These are phyloP conservation scores for Drosophila watanabei DNA, from an alignment of 1,140 invertebrate species.

Conservation along the genomic window DNA sequence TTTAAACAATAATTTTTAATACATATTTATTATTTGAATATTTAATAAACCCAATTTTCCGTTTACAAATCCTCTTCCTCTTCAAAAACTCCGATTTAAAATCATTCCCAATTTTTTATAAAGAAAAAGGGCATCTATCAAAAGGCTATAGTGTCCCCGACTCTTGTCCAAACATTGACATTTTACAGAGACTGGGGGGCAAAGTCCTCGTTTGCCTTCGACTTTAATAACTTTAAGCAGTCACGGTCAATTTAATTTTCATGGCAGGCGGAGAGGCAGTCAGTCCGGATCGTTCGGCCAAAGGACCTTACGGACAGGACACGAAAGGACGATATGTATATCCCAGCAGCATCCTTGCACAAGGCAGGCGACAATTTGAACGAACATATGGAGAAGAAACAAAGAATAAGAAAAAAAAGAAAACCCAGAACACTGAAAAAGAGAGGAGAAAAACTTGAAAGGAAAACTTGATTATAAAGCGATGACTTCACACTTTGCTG, in stretches of 20 bases:
- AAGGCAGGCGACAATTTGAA: conserved; percentile 73
- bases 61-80: not conserved
- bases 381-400: conserved; percentile 70
- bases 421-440: conserved; percentile 17
- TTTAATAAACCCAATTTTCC: not conserved
- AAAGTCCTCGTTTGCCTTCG: conserved; percentile 24
- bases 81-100: not conserved
- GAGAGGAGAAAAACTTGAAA: conserved; percentile 66
- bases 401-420: conserved; percentile 7
- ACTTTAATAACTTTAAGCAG: conserved; percentile 84
- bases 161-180: conserved; percentile 30
- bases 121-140: conserved; percentile 12
- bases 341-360: conserved; percentile 54
- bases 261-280: conserved; percentile 53
- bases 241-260: conserved; percentile 85
- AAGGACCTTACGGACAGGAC: conserved; percentile 47
- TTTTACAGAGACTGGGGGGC: not conserved
- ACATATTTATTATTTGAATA: not conserved
- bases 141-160: not conserved
- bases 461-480: conserved; percentile 85
- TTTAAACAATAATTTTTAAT: not conserved
- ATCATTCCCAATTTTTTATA: not conserved
- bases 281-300: conserved; percentile 19
- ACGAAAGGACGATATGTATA: conserved; percentile 36
- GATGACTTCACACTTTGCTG: conserved; percentile 84